Evolutionary conservation across 2,113 vertebrate species (phyloP).

Genomic region (Athene noctua): DNA sequence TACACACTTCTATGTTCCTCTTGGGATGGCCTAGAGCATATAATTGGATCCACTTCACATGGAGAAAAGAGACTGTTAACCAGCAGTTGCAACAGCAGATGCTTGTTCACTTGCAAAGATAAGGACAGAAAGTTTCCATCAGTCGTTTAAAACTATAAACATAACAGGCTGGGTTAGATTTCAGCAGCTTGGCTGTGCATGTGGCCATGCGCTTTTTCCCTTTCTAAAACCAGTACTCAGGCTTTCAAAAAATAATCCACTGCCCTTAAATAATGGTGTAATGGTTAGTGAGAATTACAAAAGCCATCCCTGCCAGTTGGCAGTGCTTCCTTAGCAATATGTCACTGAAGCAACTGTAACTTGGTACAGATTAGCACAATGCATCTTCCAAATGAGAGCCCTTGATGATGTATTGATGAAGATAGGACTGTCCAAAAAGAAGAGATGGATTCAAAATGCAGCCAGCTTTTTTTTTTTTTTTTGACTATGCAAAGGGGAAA

Average conservation of each 20-base stretch:
- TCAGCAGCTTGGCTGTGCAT: background rate
- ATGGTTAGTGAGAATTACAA: conserved; percentile 36
- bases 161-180: background rate
- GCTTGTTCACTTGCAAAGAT: conserved; percentile 1
- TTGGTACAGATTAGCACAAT: conserved; percentile 1
- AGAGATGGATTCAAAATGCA: background rate
- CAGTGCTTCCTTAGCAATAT: conserved; percentile 46
- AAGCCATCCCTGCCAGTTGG: conserved; percentile 62
- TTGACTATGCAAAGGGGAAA: background rate
- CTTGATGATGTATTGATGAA: conserved; percentile 37
- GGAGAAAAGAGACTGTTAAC: conserved; percentile 5
- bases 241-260: conserved; percentile 47
- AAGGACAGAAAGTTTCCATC: background rate
- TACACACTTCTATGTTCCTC: background rate
- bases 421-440: background rate
- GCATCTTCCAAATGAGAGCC: conserved; percentile 40
- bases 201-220: background rate
- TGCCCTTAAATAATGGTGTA: conserved; percentile 60
- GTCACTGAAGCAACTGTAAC: conserved; percentile 24
- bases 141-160: conserved; percentile 23
- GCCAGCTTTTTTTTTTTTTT: background rate
- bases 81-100: conserved; percentile 1
- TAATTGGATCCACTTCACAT: conserved; percentile 8
- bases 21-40: background rate
- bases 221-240: conserved; percentile 19